Conservation (phyloP, 2,113 vertebrate species). For the Microtus ochrogaster region DNA sequence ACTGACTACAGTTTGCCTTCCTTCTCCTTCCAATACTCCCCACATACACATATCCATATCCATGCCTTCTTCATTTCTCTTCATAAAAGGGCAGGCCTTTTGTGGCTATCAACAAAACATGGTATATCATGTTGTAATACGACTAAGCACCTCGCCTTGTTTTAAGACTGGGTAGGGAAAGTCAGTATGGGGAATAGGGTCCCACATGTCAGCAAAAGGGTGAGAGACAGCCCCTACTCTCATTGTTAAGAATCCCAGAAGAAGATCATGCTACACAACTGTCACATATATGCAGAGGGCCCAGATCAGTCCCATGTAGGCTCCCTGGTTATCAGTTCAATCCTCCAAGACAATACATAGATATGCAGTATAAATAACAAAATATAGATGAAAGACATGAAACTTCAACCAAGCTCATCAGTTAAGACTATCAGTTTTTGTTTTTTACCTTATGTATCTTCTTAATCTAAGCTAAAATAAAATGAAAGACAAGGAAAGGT, state of each 20-base stretch:
- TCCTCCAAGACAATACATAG: neutral
- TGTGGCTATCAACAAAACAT: neutral
- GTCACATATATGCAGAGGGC: neutral
- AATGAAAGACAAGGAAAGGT: neutral
- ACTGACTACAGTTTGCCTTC: neutral
- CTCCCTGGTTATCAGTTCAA: neutral
- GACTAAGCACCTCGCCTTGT: neutral
- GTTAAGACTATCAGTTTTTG: neutral
- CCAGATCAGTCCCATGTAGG: neutral
- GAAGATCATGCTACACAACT: neutral
- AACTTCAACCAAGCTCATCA: neutral
- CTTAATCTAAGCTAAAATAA: neutral
- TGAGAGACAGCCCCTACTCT: neutral
- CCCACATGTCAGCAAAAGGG: neutral
- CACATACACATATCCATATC: neutral
- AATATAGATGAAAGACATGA: neutral
- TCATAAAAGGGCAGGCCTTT: neutral
- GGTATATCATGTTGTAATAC: neutral
- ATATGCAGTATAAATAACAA: neutral
- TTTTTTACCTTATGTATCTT: neutral
- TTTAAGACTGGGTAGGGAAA: neutral
- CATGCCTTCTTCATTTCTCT: neutral
- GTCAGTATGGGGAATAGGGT: neutral
- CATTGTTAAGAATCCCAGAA: neutral
- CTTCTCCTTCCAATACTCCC: neutral